phyloP scores from a whole-genome alignment of 2,113 vertebrate species.

The Pholis gunnellus region DNA sequence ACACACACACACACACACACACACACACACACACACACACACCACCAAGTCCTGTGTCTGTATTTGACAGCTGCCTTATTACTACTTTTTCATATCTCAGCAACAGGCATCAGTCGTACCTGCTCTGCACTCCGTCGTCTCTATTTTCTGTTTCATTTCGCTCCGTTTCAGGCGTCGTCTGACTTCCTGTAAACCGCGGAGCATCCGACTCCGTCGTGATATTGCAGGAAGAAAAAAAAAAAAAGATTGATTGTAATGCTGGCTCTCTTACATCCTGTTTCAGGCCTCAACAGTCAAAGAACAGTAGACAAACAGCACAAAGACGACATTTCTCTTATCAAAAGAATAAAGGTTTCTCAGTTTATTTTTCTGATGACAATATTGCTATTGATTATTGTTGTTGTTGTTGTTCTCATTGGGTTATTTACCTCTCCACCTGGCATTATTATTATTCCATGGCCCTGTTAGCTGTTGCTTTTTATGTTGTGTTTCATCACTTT shows the following conservation, averaged over 20 bases:
- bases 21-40: constrained; percentile 31
- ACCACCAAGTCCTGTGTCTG: constrained; percentile 60
- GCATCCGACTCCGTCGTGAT: constrained; percentile 40
- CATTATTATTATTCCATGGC: constrained; percentile 73
- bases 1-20: constrained; percentile 24
- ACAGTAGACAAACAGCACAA: constrained; percentile 56
- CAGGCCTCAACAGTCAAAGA: constrained; percentile 33
- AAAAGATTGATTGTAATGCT: constrained; percentile 26
- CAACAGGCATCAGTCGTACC: constrained; percentile 46
- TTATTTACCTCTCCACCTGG: constrained; percentile 68
- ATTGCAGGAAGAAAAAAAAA: constrained; percentile 24
- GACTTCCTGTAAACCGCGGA: constrained; percentile 43
- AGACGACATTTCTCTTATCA: constrained; percentile 60
- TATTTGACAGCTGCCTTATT: constrained; percentile 85
- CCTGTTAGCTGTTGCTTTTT: constrained; percentile 71
- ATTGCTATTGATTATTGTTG: constrained; percentile 77
- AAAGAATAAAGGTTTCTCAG: constrained; percentile 45
- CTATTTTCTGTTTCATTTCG: constrained; percentile 37
- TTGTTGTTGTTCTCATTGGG: constrained; percentile 75
- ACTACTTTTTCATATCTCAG: constrained; percentile 70
- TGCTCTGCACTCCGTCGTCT: constrained; percentile 54
- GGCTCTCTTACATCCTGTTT: constrained; percentile 41
- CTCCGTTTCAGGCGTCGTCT: constrained; percentile 36
- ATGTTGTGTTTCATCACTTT: constrained; percentile 67
- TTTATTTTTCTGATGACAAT: constrained; percentile 75